These are phyloP conservation scores for Chrysolina oricalcia DNA, from an alignment of 2,888 invertebrate species.

Conservation along the genomic window DNA sequence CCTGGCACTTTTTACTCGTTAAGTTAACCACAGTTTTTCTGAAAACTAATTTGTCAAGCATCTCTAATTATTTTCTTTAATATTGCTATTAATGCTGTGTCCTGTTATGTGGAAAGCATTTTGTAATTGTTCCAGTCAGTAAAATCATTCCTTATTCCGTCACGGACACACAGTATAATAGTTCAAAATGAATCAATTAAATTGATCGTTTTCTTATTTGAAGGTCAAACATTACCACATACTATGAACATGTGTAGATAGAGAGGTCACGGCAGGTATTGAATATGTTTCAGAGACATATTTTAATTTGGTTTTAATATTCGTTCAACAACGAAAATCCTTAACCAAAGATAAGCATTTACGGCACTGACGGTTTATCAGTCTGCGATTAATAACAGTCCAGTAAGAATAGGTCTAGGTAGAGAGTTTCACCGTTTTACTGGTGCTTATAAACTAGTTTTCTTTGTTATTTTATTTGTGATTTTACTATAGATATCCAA, in stretches of 20 bases:
- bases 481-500: neutral
- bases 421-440: neutral
- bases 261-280: neutral
- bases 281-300: neutral
- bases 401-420: neutral
- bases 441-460: neutral
- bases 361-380: neutral
- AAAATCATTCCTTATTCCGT: no score
- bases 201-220: neutral
- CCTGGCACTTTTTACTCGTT: no score
- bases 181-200: neutral
- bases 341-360: neutral
- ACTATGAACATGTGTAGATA: neutral
- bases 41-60: no score
- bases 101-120: no score
- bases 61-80: no score
- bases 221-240: neutral
- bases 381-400: constrained; percentile 2
- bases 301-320: neutral
- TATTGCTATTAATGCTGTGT: no score
- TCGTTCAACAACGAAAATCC: neutral
- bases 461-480: neutral
- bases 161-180: no score
- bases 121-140: no score
- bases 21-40: no score